Evolutionary conservation across 1,140 invertebrate species (phyloP).

Genomic region (Philaenus spumarius): DNA sequence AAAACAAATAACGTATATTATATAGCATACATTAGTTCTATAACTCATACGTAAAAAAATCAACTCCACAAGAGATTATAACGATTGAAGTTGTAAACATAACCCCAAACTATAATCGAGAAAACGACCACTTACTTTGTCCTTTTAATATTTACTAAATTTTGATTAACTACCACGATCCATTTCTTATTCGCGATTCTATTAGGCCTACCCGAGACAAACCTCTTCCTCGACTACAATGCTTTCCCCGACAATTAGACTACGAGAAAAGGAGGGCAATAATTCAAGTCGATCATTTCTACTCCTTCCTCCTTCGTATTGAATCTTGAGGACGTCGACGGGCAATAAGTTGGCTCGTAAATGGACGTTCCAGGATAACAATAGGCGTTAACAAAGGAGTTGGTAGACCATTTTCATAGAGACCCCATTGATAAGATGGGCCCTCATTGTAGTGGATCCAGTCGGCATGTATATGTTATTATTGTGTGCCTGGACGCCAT

Average conservation of each 20-base stretch:
- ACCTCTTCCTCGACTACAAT: too few species aligned
- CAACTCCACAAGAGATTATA: too few species aligned
- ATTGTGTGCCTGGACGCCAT: conserved; percentile 10
- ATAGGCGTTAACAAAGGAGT: background rate
- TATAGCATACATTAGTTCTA: too few species aligned
- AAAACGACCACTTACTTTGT: too few species aligned
- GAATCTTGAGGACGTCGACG: background rate
- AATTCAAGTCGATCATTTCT: background rate
- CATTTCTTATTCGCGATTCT: too few species aligned
- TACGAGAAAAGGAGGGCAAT: conserved; percentile 6
- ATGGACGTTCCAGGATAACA: conserved; percentile 12
- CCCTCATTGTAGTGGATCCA: conserved; percentile 10
- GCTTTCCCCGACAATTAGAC: background rate
- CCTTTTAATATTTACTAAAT: too few species aligned
- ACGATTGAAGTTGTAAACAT: too few species aligned
- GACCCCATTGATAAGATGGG: conserved; percentile 13
- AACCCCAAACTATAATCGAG: too few species aligned
- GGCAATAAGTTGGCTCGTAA: conserved; percentile 15
- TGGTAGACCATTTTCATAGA: conserved; percentile 15
- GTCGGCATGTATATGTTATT: conserved; percentile 14
- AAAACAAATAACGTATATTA: too few species aligned
- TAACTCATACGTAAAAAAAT: too few species aligned
- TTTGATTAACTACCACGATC: too few species aligned
- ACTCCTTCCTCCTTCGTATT: background rate
- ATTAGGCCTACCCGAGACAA: too few species aligned